These are phyloP conservation scores for Cyanoramphus novaezelandiae DNA, from an alignment of 2,113 vertebrate species.

Conservation along the genomic window DNA sequence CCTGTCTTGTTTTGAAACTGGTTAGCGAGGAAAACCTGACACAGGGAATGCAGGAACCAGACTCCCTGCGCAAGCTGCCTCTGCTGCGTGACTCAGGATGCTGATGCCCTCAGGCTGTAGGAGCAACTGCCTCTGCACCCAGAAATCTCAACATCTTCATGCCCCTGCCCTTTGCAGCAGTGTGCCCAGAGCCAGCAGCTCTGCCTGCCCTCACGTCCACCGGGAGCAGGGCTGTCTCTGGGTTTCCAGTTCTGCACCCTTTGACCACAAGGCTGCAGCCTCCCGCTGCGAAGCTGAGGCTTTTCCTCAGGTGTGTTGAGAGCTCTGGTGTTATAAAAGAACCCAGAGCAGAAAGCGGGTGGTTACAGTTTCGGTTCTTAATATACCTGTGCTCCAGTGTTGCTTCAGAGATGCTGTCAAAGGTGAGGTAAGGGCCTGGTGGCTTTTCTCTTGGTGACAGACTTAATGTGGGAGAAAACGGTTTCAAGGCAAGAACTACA, in stretches of 20 bases:
- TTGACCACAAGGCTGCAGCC: rapidly evolving
- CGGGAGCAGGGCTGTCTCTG: background rate
- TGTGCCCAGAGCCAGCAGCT: background rate
- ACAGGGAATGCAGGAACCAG: background rate
- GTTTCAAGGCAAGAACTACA: background rate
- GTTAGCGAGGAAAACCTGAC: background rate
- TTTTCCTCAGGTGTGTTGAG: background rate
- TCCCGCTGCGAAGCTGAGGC: background rate
- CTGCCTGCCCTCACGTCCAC: background rate
- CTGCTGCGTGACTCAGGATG: background rate
- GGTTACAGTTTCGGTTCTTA: background rate
- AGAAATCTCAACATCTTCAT: background rate
- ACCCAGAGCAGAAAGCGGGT: background rate
- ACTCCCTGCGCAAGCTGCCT: background rate
- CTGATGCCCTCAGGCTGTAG: background rate
- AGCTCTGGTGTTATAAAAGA: background rate
- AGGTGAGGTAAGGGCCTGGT: background rate
- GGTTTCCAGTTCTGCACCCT: background rate
- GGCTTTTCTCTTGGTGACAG: background rate
- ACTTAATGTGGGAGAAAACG: background rate
- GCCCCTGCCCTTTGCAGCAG: background rate
- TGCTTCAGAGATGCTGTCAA: background rate
- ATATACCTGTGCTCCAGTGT: background rate
- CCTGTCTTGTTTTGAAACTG: background rate
- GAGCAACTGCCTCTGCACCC: background rate